Conservation (phyloP, 2,888 invertebrate genomes). For the Leucania comma region DNA sequence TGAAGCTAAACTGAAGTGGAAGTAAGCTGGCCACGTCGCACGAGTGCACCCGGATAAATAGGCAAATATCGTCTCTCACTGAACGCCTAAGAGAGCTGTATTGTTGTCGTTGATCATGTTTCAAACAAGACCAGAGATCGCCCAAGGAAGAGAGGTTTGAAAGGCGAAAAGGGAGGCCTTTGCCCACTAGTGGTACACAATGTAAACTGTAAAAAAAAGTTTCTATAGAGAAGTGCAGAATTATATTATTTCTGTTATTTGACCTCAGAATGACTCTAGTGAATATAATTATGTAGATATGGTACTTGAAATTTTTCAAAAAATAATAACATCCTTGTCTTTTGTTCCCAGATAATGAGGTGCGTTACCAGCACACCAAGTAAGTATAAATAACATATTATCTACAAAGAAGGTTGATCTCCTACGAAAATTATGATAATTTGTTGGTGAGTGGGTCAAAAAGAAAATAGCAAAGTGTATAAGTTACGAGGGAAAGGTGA, state of each 20-base stretch:
- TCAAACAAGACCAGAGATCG: too few species aligned
- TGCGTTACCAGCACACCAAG: constrained; percentile 42
- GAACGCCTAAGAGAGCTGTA: too few species aligned
- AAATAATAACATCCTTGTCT: constrained; percentile 10
- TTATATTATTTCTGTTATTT: background rate
- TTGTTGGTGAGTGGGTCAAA: constrained; percentile 44
- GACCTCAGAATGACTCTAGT: background rate
- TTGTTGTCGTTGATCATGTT: too few species aligned
- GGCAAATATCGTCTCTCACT: too few species aligned
- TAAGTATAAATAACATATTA: constrained; percentile 46
- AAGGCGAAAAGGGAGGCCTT: too few species aligned
- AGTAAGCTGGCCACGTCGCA: too few species aligned
- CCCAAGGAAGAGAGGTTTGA: too few species aligned
- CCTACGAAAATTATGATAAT: constrained; percentile 48
- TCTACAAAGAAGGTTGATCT: constrained; percentile 15
- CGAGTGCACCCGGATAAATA: too few species aligned
- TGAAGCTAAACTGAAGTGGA: too few species aligned
- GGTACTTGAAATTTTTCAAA: background rate
- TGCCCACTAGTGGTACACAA: too few species aligned
- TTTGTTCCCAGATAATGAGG: constrained; percentile 45
- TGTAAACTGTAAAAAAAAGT: too few species aligned
- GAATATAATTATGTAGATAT: background rate
- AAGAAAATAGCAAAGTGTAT: constrained; percentile 37
- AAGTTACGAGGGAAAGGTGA: constrained; percentile 27
- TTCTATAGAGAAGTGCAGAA: background rate